These are phyloP conservation scores for Hippocampus mohnikei DNA, from an alignment of 2,113 vertebrate species.

Conservation along the genomic window DNA sequence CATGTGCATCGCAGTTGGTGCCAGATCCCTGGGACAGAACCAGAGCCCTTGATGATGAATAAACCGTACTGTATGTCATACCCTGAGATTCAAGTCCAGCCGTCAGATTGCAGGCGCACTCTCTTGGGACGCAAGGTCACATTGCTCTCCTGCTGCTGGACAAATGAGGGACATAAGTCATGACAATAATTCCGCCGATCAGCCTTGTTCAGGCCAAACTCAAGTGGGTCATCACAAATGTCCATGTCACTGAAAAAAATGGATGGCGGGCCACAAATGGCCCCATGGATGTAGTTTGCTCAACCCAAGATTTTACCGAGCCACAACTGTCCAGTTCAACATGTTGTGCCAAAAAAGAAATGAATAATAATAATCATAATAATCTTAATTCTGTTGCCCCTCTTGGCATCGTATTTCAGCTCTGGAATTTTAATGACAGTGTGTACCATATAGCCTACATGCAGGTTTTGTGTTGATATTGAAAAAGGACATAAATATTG, in stretches of 20 bases:
- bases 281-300: conserved; percentile 2
- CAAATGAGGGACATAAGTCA: conserved; percentile 23
- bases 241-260: conserved; percentile 24
- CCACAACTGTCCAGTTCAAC: too few relatives aligned
- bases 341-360: too few relatives aligned
- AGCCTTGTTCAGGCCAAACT: too few relatives aligned
- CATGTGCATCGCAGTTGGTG: conserved; percentile 19
- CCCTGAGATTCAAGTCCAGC: conserved; percentile 2
- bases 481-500: neutral
- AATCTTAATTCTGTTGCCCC: too few relatives aligned
- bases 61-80: conserved; percentile 14
- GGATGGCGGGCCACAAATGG: conserved; percentile 37
- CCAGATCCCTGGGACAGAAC: conserved; percentile 24
- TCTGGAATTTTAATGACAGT: too few relatives aligned
- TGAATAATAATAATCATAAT: too few relatives aligned
- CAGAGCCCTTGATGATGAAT: conserved; percentile 37
- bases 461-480: neutral
- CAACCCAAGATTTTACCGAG: too few relatives aligned
- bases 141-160: conserved; percentile 30
- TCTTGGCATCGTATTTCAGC: too few relatives aligned
- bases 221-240: conserved; percentile 46
- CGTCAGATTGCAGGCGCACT: conserved; percentile 8
- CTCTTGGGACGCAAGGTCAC: conserved; percentile 23
- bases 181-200: too few relatives aligned
- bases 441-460: neutral